Evolutionary conservation across 2,113 vertebrate genomes (phyloP).

Genomic region (Psettodes erumei): DNA sequence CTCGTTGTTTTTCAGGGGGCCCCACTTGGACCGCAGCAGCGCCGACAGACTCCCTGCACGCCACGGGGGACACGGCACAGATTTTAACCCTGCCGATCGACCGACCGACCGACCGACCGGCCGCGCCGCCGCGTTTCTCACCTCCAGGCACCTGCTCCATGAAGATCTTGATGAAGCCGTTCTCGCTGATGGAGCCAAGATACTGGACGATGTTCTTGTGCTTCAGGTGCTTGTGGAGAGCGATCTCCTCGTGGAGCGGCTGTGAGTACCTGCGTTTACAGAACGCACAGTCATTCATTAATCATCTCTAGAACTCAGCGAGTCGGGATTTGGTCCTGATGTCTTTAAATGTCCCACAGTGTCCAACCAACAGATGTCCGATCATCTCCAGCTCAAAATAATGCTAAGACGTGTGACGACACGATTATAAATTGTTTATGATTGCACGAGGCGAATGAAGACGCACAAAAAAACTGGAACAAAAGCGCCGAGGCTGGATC

Average conservation of each 20-base stretch:
- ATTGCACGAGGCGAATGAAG: too few relatives aligned
- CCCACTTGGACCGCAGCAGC: conserved; percentile 97
- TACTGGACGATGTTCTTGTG: conserved; percentile 99
- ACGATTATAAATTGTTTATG: too few relatives aligned
- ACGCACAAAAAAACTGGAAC: too few relatives aligned
- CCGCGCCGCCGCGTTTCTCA: conserved; percentile 70
- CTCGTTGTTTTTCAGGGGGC: conserved; percentile 97
- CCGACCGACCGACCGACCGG: too few relatives aligned
- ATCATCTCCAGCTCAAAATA: too few relatives aligned
- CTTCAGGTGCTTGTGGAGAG: conserved; percentile 97
- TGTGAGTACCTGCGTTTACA: conserved; percentile 90
- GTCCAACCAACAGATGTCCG: too few relatives aligned
- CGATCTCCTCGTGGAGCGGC: conserved; percentile 98
- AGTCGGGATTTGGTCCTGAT: too few relatives aligned
- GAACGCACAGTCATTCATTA: too few relatives aligned
- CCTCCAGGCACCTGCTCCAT: conserved; percentile 99
- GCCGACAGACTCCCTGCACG: conserved; percentile 95
- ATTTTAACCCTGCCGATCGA: too few relatives aligned
- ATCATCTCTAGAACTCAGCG: too few relatives aligned
- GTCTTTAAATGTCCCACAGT: too few relatives aligned
- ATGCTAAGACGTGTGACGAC: too few relatives aligned
- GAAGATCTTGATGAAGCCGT: conserved; percentile 99
- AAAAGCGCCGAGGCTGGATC: neutral
- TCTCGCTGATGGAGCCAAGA: conserved; percentile 96
- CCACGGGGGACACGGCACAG: neutral